These are phyloP conservation scores for Atractosteus spatula DNA, from an alignment of 2,113 vertebrate genomes.

Conservation along the genomic window DNA sequence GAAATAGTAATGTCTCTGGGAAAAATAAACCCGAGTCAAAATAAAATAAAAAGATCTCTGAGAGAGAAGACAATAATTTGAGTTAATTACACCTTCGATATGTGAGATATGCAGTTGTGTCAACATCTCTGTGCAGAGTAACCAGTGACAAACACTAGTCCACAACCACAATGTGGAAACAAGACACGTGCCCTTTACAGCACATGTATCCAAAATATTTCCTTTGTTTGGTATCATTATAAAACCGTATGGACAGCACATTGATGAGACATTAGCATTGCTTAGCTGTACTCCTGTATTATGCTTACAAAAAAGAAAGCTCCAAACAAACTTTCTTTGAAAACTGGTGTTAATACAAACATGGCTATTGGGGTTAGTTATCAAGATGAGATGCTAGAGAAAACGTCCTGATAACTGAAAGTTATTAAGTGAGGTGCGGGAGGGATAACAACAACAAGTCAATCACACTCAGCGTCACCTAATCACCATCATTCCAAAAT, in stretches of 20 bases:
- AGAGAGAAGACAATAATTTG: constrained; percentile 53
- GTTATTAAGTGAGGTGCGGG: no score
- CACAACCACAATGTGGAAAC: not conserved
- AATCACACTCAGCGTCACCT: no score
- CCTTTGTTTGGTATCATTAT: not conserved
- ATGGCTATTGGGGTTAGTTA: not conserved
- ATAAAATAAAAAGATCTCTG: constrained; percentile 48
- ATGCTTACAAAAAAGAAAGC: not conserved
- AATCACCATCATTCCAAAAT: no score
- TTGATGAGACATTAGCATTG: not conserved
- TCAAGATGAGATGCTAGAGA: not conserved
- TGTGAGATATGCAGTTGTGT: constrained; percentile 15
- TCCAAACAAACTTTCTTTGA: not conserved
- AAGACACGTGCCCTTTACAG: not conserved
- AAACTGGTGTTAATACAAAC: not conserved
- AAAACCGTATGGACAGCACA: not conserved
- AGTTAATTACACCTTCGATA: constrained; percentile 54
- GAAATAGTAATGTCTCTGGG: constrained; percentile 56
- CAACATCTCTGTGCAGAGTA: not conserved
- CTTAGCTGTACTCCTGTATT: not conserved
- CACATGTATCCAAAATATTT: not conserved
- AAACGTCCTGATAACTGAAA: no score
- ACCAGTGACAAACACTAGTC: not conserved
- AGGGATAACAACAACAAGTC: no score
- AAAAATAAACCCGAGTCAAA: constrained; percentile 55